These are phyloP conservation scores for Trichogramma dendrolimi DNA, from an alignment of 2,888 invertebrate genomes.

Conservation along the genomic window DNA sequence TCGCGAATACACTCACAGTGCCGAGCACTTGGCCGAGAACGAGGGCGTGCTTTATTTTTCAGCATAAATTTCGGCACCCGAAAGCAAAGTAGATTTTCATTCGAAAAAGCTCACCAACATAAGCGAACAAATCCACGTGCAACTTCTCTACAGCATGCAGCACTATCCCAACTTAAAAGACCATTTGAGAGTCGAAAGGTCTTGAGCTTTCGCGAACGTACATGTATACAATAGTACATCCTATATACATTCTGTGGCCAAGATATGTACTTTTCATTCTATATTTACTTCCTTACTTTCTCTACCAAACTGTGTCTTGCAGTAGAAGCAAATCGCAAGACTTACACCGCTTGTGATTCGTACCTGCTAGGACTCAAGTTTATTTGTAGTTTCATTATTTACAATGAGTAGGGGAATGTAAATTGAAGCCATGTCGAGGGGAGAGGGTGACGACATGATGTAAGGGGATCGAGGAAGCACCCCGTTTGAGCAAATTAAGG, in stretches of 20 bases:
- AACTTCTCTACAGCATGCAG: constrained; percentile 13
- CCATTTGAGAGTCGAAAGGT: constrained; percentile 30
- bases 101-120: constrained; percentile 27
- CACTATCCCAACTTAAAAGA: constrained; percentile 32
- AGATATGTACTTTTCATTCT: background rate
- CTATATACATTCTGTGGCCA: too few species aligned
- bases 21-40: background rate
- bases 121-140: constrained; percentile 31
- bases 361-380: background rate
- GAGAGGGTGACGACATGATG: too few species aligned
- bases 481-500: too few species aligned
- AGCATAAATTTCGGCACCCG: constrained; percentile 32
- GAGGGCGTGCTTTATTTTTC: constrained; percentile 31
- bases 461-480: too few species aligned
- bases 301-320: background rate
- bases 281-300: background rate
- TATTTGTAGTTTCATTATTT: constrained; percentile 9
- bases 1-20: constrained; percentile 3
- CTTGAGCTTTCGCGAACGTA: constrained; percentile 1
- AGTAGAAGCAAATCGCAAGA: background rate
- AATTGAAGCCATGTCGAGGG: too few species aligned
- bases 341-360: background rate
- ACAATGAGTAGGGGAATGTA: background rate
- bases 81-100: constrained; percentile 37
- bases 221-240: background rate